phyloP scores from a whole-genome alignment of 2,888 invertebrate genomes.

The Blera fallax region DNA sequence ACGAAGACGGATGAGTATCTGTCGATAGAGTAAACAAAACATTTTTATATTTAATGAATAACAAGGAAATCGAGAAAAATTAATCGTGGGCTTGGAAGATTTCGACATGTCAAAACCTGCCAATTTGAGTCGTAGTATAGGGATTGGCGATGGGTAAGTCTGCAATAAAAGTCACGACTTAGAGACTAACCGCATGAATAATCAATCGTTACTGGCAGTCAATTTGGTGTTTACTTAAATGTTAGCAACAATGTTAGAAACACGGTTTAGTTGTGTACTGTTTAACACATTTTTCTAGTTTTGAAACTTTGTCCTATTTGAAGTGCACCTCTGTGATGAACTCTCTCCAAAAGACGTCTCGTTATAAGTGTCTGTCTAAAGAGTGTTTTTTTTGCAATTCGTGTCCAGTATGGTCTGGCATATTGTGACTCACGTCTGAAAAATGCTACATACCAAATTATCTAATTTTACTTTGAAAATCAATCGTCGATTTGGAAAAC shows the following conservation, averaged over 20 bases:
- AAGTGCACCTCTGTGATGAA: too few species aligned
- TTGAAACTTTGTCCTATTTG: too few species aligned
- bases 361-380: too few species aligned
- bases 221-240: neutral
- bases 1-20: slow-evolving; percentile 3
- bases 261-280: too few species aligned
- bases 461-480: too few species aligned
- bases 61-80: slow-evolving; percentile 36
- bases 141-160: slow-evolving; percentile 20
- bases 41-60: slow-evolving; percentile 35
- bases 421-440: too few species aligned
- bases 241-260: neutral
- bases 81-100: slow-evolving; percentile 27
- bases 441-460: too few species aligned
- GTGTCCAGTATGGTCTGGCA: too few species aligned
- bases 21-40: slow-evolving; percentile 39
- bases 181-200: neutral
- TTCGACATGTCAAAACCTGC: neutral
- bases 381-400: too few species aligned
- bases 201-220: neutral
- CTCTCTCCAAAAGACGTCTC: too few species aligned
- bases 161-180: slow-evolving; percentile 26
- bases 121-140: slow-evolving; percentile 2
- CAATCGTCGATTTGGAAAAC: too few species aligned
- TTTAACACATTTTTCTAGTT: too few species aligned